Percentiles rank a stretch among this genome's conserved stretches.
Conservation (phyloP, 2,113 vertebrate species). For the Nothocercus nigrocapillus region DNA sequence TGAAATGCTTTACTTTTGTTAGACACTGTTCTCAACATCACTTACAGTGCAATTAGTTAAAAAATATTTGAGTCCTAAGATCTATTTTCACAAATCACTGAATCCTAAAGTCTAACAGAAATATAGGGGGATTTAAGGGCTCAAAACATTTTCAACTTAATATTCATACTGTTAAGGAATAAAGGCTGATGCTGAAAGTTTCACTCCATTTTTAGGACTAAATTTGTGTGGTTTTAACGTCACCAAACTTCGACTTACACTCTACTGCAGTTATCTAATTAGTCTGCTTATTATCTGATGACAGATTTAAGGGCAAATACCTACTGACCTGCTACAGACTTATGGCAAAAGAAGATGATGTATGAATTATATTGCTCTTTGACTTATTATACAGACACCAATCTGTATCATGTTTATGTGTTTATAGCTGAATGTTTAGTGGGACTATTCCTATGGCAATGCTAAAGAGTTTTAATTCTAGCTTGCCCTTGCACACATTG, state of each 20-base stretch:
- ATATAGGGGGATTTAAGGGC: background rate
- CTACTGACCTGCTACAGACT: background rate
- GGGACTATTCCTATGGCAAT: background rate
- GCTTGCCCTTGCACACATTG: accelerated
- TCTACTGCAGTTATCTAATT: background rate
- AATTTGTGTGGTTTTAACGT: background rate
- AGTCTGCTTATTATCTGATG: background rate
- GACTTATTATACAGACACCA: background rate
- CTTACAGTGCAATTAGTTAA: background rate
- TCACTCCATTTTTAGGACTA: background rate
- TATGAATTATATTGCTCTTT: background rate
- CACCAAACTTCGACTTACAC: background rate
- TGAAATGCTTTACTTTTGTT: background rate
- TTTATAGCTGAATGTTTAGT: background rate
- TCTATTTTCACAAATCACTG: background rate
- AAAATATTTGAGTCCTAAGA: background rate
- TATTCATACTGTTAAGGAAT: background rate
- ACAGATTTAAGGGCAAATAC: background rate
- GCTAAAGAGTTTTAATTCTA: background rate
- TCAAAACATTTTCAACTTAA: background rate
- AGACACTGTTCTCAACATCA: background rate
- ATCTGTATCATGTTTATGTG: background rate
- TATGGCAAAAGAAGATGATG: background rate
- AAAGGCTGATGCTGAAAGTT: background rate
- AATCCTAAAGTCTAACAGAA: background rate